These are phyloP conservation scores for Xiphias gladius DNA, from an alignment of 2,113 vertebrate species.

Conservation along the genomic window DNA sequence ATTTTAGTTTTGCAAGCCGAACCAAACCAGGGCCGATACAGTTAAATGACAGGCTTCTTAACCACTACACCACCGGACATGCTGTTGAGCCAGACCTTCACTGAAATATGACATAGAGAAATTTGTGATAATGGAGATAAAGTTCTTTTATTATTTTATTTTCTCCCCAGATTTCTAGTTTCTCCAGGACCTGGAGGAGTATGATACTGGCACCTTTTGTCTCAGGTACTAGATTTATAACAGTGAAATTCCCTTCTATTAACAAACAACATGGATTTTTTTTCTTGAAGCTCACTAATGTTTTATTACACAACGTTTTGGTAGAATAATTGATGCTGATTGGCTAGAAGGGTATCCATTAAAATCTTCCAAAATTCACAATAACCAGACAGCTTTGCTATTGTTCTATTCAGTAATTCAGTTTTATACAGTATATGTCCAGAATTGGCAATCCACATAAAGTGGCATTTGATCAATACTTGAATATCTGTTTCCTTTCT, in stretches of 20 bases:
- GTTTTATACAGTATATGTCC: too few species aligned
- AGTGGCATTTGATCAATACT: not conserved
- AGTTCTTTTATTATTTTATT: not conserved
- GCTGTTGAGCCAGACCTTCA: not conserved
- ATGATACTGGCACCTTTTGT: constrained; percentile 91
- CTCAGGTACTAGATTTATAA: constrained; percentile 83
- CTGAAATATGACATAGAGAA: too few species aligned
- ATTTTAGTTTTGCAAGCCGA: too few species aligned
- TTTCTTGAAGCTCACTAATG: not conserved
- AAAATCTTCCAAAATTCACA: not conserved
- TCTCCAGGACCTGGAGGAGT: constrained; percentile 88
- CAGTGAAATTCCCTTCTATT: not conserved
- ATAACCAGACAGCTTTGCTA: not conserved
- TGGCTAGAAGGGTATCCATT: too few species aligned
- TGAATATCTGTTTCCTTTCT: too few species aligned
- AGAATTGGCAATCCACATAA: not conserved
- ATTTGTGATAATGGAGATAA: too few species aligned
- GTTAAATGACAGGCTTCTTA: not conserved
- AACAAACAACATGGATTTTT: not conserved
- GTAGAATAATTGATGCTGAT: not conserved
- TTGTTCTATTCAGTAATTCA: not conserved
- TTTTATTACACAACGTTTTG: not conserved
- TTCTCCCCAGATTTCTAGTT: constrained; percentile 78
- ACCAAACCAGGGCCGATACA: not conserved
- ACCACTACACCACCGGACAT: not conserved